Conservation (phyloP, 30 jellyfish, hydroid and myxozoan genomes). For the Clytia hemisphaerica region DNA sequence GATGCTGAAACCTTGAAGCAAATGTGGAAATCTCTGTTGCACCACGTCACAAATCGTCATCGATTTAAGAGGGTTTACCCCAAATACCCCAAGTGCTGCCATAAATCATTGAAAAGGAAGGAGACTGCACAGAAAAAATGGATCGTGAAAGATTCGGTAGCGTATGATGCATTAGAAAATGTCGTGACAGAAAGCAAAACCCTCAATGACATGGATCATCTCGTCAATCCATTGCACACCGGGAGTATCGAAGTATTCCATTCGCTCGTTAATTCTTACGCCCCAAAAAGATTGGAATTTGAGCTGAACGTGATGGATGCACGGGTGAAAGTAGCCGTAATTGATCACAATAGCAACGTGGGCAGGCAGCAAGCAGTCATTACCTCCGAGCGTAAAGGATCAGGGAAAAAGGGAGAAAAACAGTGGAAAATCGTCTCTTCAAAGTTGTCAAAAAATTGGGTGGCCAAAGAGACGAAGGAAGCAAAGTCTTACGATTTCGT, state of each 20-base stretch:
- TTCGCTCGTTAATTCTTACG: neutral
- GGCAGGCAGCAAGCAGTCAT: neutral
- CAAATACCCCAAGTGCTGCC: neutral
- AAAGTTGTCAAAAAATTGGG: constrained; percentile 8
- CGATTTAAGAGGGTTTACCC: neutral
- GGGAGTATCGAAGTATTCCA: too few relatives aligned
- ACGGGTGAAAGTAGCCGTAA: neutral
- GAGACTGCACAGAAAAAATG: neutral
- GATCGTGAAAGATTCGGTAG: neutral
- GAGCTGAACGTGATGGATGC: constrained; percentile 18
- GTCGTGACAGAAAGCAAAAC: neutral
- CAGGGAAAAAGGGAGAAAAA: neutral
- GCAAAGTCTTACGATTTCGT: neutral
- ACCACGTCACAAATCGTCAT: neutral
- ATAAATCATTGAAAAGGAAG: neutral
- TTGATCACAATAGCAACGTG: neutral
- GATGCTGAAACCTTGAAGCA: neutral
- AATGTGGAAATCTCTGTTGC: constrained; percentile 8
- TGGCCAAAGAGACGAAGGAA: constrained; percentile 1
- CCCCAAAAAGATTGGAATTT: neutral
- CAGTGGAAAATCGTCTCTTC: neutral
- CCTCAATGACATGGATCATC: neutral
- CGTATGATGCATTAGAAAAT: neutral
- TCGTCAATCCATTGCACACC: neutral
- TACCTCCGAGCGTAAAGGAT: neutral